Evolutionary conservation across 2,888 invertebrate species (phyloP).

Genomic region (Adela reaumurella): DNA sequence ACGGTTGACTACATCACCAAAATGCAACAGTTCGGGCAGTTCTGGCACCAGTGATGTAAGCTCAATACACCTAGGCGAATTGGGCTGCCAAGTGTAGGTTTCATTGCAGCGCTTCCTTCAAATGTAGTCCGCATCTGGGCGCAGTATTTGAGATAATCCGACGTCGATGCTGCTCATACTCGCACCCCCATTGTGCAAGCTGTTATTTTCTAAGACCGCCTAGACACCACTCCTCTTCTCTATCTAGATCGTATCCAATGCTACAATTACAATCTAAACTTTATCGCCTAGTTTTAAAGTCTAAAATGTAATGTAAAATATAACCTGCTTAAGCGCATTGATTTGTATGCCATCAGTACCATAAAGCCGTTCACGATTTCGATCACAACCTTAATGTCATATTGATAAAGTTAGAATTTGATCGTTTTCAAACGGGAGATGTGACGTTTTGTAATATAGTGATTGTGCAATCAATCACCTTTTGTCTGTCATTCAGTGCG

Average conservation of each 20-base stretch:
- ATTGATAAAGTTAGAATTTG: background rate
- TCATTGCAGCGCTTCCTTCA: too few species aligned
- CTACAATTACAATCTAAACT: background rate
- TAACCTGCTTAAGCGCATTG: background rate
- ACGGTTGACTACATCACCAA: too few species aligned
- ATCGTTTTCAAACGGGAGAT: background rate
- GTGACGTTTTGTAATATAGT: background rate
- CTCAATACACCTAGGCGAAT: too few species aligned
- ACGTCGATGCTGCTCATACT: background rate
- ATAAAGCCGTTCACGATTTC: background rate
- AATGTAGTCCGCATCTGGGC: too few species aligned
- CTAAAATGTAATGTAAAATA: background rate
- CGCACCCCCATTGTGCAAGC: background rate
- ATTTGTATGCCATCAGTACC: background rate
- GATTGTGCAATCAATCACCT: conserved; percentile 46
- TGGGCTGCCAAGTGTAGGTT: too few species aligned
- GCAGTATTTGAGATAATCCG: too few species aligned
- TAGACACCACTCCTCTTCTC: background rate
- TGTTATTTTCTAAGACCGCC: background rate
- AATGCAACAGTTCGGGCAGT: too few species aligned
- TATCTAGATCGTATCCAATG: background rate
- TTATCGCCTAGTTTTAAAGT: background rate
- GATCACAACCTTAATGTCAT: background rate
- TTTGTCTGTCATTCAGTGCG: conserved; percentile 31
- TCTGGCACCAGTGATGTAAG: too few species aligned